Evolutionary conservation across 2,797 vertebrate species (phyloP).

Genomic region (Acanthornis magna): DNA sequence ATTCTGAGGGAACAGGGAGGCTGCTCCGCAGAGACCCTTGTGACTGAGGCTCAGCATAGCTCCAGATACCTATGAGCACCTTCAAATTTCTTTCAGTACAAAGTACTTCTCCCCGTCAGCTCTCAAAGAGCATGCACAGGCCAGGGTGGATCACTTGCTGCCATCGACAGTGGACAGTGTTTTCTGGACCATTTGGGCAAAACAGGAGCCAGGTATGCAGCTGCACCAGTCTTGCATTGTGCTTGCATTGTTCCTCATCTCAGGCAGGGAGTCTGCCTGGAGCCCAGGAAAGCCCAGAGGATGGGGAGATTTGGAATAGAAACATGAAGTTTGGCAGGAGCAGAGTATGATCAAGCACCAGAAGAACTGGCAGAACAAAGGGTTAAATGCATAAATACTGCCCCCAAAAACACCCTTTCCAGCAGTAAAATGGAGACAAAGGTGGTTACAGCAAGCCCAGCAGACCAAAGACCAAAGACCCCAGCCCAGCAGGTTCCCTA

Average conservation of each 20-base stretch:
- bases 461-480: neutral
- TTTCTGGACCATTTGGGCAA: neutral
- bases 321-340: neutral
- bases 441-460: neutral
- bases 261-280: neutral
- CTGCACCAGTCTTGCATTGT: neutral
- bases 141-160: neutral
- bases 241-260: neutral
- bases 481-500: rapidly evolving
- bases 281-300: neutral
- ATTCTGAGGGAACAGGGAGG: neutral
- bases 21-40: neutral
- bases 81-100: neutral
- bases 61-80: neutral
- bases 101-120: neutral
- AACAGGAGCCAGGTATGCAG: neutral
- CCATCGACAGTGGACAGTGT: neutral
- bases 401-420: neutral
- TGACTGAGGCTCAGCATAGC: neutral
- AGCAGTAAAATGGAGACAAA: neutral
- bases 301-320: neutral
- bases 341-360: neutral
- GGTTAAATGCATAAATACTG: neutral
- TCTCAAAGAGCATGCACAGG: neutral
- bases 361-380: neutral